Base-by-base conservation (phyloP, 2,888 invertebrate genomes). In the Tricholauxania praeusta region DNA sequence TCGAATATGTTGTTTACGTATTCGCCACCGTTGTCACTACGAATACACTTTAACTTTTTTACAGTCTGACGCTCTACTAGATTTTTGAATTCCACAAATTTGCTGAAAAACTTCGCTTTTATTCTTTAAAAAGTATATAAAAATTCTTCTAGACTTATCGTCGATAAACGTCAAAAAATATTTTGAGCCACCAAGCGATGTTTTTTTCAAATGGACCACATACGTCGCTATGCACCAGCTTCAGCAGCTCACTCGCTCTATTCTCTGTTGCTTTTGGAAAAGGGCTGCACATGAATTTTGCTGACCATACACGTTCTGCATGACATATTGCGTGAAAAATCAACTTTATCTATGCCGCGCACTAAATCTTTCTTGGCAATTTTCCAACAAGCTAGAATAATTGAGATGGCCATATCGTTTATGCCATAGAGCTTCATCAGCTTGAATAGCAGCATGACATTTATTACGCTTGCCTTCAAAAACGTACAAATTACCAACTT, bases 1-100 rank as follows among this genome's bases (percentile, higher is more conserved):
- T 75, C 59, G 49, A 79, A 78, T 12, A 71, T 63, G 3, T 32
- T 66, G 17, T 59, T 72, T 0, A 71, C 19, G 22, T 52, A 74
- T 70, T 74, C 68, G 49, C 66, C 53, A 8, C 57, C 59, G 32
- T 65, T 72, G 48, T 71, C 57, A 48, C 67, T 67, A 39, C 39
- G 55, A 39, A 67, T 49, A 15, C 47, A 32, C 17, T 67, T 67
- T 47, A 67, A 39, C 12, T 49, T 53, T 55, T 19, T 55, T 49
- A 48, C 67, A n/a, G 39, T 67, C 8, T 39, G 7, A 22, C 67
- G 67, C n/a, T 67, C 67, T 32, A 49, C 55, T 15, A 55, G 39
- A 47, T 55, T 47, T n/a, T 49, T 67, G 12, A 67, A 67, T 47
- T 19, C 32, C 28, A 55, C 39, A 55, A 67, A 67, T 10, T 17